Evolutionary conservation across 2,113 vertebrate genomes (phyloP), one percentile per base, ranked within the genome.

Genomic region (Leptobrachium leishanense): DNA sequence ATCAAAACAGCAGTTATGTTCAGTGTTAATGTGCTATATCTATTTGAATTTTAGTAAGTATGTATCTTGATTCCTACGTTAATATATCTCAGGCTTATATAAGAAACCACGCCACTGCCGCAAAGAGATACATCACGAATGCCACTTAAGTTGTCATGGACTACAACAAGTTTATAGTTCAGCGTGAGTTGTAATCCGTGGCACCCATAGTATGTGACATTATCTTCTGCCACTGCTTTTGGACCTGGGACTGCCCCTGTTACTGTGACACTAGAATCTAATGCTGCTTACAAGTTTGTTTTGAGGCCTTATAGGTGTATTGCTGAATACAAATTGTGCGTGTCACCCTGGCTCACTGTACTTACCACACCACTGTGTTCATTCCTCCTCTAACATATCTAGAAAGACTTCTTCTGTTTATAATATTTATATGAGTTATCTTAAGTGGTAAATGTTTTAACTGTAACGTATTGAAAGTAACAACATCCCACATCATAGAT

Each of bases 201-300:
- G 13, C 55, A 1, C 10, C 55, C 13, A 4, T 10, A 59, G 11
- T 59, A 12, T 12, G 9, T 59, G 10, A 1, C 55, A 8, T 15
- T 15, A 1, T 59, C 13, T 59, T 8, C 55, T 59, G 1, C 55
- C 55, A 2, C 55, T 59, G 55, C 11, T 59, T 64, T 31, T 64
- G 62, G 62, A 31, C 31, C 62, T 46, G 75, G 12, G n/a, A 1
- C 75, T 43, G 65, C 15, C 20, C 42, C 67, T 39, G 7, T 77
- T 41, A 11, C 50, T 42, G 13, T 69, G 43, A 69, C 12, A 41
- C 2, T n/a, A 40, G 12, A 53, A 57, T 42, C 8, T 11, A 54
- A 15, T 54, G 42, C 75, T 70, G 67, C 66, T 77, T 69, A 62
- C 43, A 40, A 70, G 31, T 57, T 65, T 77, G 41, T 43, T 69